These are phyloP conservation scores for Martes martes DNA, from an alignment of 2,113 vertebrate genomes.

Conservation along the genomic window DNA sequence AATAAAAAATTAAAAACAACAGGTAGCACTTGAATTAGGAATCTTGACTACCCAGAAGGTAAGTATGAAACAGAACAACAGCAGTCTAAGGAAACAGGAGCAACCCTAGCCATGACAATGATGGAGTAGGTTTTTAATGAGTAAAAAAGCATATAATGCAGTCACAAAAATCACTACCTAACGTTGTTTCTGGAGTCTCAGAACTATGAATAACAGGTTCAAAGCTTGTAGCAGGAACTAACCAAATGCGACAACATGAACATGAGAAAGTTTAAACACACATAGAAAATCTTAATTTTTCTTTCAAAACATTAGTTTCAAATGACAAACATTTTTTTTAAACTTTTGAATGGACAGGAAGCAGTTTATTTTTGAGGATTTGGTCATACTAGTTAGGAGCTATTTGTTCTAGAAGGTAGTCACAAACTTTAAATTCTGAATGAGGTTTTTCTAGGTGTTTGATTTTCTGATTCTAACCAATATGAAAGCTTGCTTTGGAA, in stretches of 20 bases:
- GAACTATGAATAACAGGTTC: conserved; percentile 66
- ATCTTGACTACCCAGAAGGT: neutral
- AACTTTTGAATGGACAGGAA: neutral
- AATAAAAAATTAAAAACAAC: neutral
- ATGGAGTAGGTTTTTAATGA: neutral
- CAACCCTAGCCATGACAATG: neutral
- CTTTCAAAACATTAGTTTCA: conserved; percentile 33
- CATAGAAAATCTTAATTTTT: neutral
- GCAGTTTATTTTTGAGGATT: neutral
- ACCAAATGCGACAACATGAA: conserved; percentile 45
- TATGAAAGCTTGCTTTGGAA: neutral
- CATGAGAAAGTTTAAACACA: neutral
- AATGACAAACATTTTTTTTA: neutral
- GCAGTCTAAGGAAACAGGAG: neutral
- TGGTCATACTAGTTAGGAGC: neutral
- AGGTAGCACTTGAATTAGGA: neutral
- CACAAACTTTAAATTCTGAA: neutral
- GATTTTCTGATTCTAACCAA: neutral
- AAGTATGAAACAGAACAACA: neutral
- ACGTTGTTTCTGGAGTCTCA: conserved; percentile 67
- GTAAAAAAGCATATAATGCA: neutral
- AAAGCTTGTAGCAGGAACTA: conserved; percentile 61
- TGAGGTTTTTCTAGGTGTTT: neutral
- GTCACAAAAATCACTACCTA: conserved; percentile 70
- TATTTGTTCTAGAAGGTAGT: neutral